Conservation (phyloP, 2,888 invertebrate species). For the Acanthosepion pharaonis region DNA sequence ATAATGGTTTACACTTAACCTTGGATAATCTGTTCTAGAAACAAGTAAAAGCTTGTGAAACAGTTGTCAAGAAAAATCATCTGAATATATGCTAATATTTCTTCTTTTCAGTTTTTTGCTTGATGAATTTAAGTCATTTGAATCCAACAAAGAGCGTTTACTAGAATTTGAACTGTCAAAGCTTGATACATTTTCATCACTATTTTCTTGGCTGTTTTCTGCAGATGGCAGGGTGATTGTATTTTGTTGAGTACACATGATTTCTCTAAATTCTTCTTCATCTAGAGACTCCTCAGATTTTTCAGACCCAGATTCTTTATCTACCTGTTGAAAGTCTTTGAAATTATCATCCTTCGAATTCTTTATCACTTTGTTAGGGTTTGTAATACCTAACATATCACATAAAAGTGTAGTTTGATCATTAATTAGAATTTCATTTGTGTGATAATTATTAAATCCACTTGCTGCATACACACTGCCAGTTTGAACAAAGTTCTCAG, state of each 20-base stretch:
- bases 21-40: too few relatives aligned
- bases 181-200: background rate
- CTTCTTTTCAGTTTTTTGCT: conserved; percentile 36
- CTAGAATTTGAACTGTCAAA: background rate
- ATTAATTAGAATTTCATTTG: conserved; percentile 69
- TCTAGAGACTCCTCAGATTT: background rate
- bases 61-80: conserved; percentile 14
- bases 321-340: background rate
- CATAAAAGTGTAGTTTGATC: conserved; percentile 77
- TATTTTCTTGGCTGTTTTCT: background rate
- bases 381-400: conserved; percentile 81
- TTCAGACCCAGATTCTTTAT: background rate
- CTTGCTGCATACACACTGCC: conserved; percentile 78
- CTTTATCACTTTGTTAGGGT: conserved; percentile 79
- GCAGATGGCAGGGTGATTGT: background rate
- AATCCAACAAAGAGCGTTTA: conserved; percentile 8
- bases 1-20: background rate
- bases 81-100: conserved; percentile 36
- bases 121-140: background rate
- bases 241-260: background rate
- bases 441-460: conserved; percentile 52
- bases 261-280: background rate
- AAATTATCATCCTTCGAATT: background rate
- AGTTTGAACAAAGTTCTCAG: conserved; percentile 85
- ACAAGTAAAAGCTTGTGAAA: background rate